phyloP scores from a whole-genome alignment of 2,113 vertebrate genomes.

The Leuciscus idus region DNA sequence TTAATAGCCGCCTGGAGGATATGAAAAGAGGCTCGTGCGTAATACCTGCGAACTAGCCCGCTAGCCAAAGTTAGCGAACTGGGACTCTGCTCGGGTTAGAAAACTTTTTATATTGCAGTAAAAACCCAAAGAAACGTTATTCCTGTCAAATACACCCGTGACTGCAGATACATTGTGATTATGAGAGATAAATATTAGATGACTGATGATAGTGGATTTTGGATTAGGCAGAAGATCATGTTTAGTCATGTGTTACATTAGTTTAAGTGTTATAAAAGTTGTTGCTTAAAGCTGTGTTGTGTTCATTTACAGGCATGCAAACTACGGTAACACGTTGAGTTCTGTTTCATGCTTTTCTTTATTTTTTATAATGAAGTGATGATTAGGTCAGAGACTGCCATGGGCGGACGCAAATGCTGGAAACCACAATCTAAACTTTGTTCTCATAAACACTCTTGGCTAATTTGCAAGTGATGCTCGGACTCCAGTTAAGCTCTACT shows the following conservation, averaged over 20 bases:
- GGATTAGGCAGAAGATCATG: slow-evolving; percentile 14
- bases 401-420: slow-evolving; percentile 19
- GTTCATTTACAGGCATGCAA: neutral
- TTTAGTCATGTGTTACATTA: neutral
- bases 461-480: slow-evolving; percentile 51
- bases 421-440: slow-evolving; percentile 25
- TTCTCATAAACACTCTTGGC: slow-evolving; percentile 30
- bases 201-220: neutral
- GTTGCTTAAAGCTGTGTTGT: neutral
- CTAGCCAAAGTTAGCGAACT: slow-evolving; percentile 26
- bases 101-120: slow-evolving; percentile 26
- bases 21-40: neutral
- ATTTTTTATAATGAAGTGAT: slow-evolving; percentile 12
- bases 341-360: neutral
- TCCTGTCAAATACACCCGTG: neutral
- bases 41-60: slow-evolving; percentile 28
- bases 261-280: neutral
- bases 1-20: slow-evolving; percentile 17
- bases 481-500: slow-evolving; percentile 35
- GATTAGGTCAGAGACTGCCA: neutral
- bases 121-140: neutral
- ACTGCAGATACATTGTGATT: neutral
- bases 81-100: neutral
- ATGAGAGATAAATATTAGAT: neutral
- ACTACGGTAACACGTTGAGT: neutral